These are phyloP conservation scores for Mionectes olivaceus DNA, from an alignment of 2,797 vertebrate genomes.

Conservation along the genomic window DNA sequence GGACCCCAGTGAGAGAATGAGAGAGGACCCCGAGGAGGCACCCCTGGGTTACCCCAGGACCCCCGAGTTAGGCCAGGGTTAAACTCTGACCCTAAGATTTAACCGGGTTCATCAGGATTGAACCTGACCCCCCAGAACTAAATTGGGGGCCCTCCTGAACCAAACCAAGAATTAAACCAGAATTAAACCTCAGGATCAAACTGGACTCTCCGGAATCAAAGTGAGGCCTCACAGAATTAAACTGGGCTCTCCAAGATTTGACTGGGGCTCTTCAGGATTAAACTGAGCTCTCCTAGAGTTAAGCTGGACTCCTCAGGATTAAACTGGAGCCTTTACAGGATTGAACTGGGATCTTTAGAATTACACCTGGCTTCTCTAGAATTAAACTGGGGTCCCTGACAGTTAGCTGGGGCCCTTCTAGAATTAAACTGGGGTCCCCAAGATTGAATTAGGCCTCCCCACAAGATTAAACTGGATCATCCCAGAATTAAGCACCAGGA, in stretches of 20 bases:
- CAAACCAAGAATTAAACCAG: background rate
- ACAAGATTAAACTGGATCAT: too few relatives aligned
- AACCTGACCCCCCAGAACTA: background rate
- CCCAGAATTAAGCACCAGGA: background rate
- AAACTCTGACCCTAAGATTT: background rate
- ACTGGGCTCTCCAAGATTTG: too few relatives aligned
- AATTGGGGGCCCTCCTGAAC: background rate
- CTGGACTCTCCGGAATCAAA: rapidly evolving
- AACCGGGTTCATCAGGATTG: background rate
- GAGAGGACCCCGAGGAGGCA: too few relatives aligned
- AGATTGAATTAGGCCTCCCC: background rate
- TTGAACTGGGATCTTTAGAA: background rate
- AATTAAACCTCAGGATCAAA: background rate
- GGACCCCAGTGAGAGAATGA: too few relatives aligned
- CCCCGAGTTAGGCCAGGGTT: too few relatives aligned
- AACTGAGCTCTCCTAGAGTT: background rate
- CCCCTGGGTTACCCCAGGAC: background rate
- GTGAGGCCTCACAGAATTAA: background rate
- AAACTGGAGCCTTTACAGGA: background rate
- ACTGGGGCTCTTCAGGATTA: too few relatives aligned
- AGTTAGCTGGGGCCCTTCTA: too few relatives aligned
- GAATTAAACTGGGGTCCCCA: background rate
- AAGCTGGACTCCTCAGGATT: background rate
- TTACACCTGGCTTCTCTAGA: too few relatives aligned
- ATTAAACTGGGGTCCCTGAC: background rate